phyloP scores from a whole-genome alignment of 2,888 invertebrate species.

The Colostygia pectinataria region DNA sequence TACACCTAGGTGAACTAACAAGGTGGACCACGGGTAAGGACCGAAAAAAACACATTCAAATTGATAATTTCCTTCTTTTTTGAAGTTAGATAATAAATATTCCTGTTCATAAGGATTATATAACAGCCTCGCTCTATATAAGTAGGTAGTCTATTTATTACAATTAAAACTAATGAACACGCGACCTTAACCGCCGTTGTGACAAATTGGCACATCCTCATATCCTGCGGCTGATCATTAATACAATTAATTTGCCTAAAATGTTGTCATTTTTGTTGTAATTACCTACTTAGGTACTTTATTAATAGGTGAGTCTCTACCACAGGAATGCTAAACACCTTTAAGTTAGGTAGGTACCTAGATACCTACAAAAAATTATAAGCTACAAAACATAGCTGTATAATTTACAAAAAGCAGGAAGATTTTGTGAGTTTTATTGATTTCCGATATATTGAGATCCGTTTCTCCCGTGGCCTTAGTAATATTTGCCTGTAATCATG shows the following conservation, averaged over 20 bases:
- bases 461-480: no score
- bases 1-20: no score
- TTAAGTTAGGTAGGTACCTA: not conserved
- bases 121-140: conserved; percentile 20
- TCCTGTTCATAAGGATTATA: not conserved
- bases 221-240: conserved; percentile 19
- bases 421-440: no score
- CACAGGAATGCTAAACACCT: not conserved
- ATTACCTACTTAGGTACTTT: not conserved
- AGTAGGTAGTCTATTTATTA: conserved; percentile 33
- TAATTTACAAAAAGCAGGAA: no score
- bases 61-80: no score
- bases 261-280: conserved; percentile 7
- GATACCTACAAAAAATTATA: no score
- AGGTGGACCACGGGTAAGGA: no score
- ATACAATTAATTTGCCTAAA: conserved; percentile 20
- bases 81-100: no score
- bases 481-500: no score
- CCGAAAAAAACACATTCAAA: no score
- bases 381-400: no score
- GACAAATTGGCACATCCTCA: conserved; percentile 60
- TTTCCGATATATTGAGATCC: no score
- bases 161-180: conserved; percentile 55
- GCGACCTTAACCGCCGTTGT: conserved; percentile 54
- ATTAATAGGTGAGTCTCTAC: not conserved